These are phyloP conservation scores for Thermophis baileyi DNA, from an alignment of 2,113 vertebrate genomes.

Conservation along the genomic window DNA sequence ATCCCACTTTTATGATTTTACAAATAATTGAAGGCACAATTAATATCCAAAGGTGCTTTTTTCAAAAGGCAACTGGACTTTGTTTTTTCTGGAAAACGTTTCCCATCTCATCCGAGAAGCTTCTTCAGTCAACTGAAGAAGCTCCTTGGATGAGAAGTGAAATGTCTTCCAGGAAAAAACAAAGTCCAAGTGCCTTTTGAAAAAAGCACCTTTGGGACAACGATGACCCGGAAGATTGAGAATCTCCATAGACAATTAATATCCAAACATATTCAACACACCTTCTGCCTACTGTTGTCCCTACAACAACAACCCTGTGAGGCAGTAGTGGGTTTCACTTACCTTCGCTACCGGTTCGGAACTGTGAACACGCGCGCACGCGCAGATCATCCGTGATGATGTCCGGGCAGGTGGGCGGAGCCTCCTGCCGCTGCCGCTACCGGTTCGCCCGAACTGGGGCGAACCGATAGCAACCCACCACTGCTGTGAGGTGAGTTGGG, in stretches of 20 bases:
- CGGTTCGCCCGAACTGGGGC: too few relatives aligned
- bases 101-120: neutral
- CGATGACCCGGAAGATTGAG: neutral
- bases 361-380: too few relatives aligned
- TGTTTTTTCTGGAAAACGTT: neutral
- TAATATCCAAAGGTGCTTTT: neutral
- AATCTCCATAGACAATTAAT: neutral
- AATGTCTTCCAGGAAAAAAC: too few relatives aligned
- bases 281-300: neutral
- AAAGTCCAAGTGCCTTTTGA: too few relatives aligned
- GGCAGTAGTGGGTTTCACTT: too few relatives aligned
- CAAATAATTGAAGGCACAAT: neutral
- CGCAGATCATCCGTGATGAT: too few relatives aligned
- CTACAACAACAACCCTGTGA: neutral
- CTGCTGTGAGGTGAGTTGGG: neutral
- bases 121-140: neutral
- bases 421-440: too few relatives aligned
- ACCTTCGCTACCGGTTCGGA: too few relatives aligned
- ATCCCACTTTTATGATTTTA: neutral
- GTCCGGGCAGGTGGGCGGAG: too few relatives aligned
- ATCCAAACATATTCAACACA: neutral
- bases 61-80: neutral
- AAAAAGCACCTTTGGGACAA: neutral
- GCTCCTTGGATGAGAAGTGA: too few relatives aligned
- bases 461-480: too few relatives aligned